Evolutionary conservation across 2,113 vertebrate genomes (phyloP), one percentile per base, ranked within the genome.

Genomic region (Neolamprologus sp.): DNA sequence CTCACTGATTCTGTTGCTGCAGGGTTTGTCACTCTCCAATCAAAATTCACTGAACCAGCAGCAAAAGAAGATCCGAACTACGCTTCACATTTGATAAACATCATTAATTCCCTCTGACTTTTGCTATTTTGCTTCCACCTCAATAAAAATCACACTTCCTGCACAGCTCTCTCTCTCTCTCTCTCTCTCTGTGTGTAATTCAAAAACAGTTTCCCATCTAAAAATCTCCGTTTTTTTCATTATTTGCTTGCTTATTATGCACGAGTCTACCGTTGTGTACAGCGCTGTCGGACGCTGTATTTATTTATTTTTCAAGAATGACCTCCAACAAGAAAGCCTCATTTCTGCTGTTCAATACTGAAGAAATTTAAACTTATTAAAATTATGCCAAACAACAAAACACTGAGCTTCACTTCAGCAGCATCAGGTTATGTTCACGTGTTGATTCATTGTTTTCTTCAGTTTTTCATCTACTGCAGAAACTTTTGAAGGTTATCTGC

Each of bases 11-110:
- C 55, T 58, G 23, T 5, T 28, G 55, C 23, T 58, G 13, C 55
- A 58, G 7, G 1, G 0, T 28, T 58, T 58, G 23, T 58, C 55
- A 1, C 23, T 58, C 55, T 58, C 4, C 23, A 58, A 1, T 16
- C 23, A 58, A 16, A 58, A 58, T 58, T 58, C 55, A 58, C 55
- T 9, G 1, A 58, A 9, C 23, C 2, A 58, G 23, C 55, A 58
- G 55, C 55, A 28, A 58, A 58, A 58, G 4, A 58, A 58, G 55
- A 58, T 58, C 55, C 4, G 4, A 55, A 55, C 21, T 55, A 55
- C 1, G 0, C 21, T 1, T 23, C 53, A 55, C 21, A 4, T 13
- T 55, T 0, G 21, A 55, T 55, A 55, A 3, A 55, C 53, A 13
- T 2, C 11, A 55, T 55, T 13, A 55, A 55, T 26, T 57, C 13